Base-by-base conservation (phyloP, 2,797 vertebrate genomes). In the Melanotaenia pygmaea region DNA sequence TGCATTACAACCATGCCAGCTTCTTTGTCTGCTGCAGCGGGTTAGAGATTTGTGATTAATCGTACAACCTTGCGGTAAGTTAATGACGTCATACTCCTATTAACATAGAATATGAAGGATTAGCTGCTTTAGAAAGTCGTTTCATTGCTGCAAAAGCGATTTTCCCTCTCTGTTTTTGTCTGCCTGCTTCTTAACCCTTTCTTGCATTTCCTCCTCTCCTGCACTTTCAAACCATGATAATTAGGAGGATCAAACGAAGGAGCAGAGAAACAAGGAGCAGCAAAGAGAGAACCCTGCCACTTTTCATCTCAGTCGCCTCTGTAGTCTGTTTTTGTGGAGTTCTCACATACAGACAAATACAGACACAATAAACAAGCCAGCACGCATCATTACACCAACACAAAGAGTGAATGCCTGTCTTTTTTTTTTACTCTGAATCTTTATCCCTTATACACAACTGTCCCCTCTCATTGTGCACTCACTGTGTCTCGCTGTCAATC, bases 181-280 rank as follows among this genome's bases (percentile, higher is more conserved):
- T 26, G 58, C 76, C 67, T 66, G 69, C 76, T 74, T 80, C 59
- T 60, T 60, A 47, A 37, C 62, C 72, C 67, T 62, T 30, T 68
- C 22, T 67, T 77, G 63, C 67, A 43, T 82, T 84, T 81, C 72
- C 65, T 70, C 78, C 72, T 80, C 81, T 77, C 61, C 67, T 61
- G 74, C 63, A 18, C 84, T 81, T 84, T 90, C 87, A 89, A 89
- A 80, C 83, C 75, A 83, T 51, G 79, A 91, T 92, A 91, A 94
- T 94, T 93, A 93, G 78, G 35, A 69, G 90, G 86, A 93, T 91
- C 86, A 89, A 79, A 86, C 58, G 79, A 85, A 81, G 77, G 81
- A 71, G 83, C 63, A 57, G 72, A 67, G 69, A 74, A 84, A 61
- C 68, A 67, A 75, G 81, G 82, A 85, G 79, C 26, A 8, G 43